Percentiles rank a stretch among this genome's conserved stretches.
Conservation (phyloP, 2,888 invertebrate species). For the Nematopogon swammerdamellus region DNA sequence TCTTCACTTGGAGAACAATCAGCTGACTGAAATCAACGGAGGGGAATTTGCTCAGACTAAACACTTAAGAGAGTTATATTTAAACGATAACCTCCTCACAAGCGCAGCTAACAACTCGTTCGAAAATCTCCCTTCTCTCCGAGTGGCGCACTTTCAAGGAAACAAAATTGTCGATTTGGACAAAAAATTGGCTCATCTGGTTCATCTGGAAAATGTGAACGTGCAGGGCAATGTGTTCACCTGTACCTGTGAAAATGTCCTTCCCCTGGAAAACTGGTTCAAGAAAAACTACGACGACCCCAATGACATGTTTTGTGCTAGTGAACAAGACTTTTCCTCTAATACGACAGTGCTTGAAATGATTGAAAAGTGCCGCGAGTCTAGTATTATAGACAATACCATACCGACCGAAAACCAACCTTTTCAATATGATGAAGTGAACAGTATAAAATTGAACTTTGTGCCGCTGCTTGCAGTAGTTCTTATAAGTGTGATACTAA, state of each 20-base stretch:
- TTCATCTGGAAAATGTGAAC: conserved; percentile 61
- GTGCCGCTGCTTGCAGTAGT: conserved; percentile 73
- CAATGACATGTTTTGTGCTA: conserved; percentile 62
- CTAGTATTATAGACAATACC: conserved; percentile 50
- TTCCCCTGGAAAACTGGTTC: conserved; percentile 65
- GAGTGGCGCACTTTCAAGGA: conserved; percentile 70
- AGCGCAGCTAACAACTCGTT: conserved; percentile 73
- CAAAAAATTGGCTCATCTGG: conserved; percentile 59
- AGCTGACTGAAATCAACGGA: conserved; percentile 66
- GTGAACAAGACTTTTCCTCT: conserved; percentile 40
- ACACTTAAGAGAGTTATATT: conserved; percentile 71
- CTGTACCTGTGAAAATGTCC: conserved; percentile 70
- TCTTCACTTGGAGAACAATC: conserved; percentile 75
- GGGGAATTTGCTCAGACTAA: conserved; percentile 77
- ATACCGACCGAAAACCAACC: conserved; percentile 55
- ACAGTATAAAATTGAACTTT: conserved; percentile 63
- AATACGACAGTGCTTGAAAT: conserved; percentile 46
- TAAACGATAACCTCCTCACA: conserved; percentile 74
- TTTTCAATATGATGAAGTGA: conserved; percentile 62
- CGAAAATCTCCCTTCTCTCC: conserved; percentile 65
- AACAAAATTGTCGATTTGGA: conserved; percentile 72
- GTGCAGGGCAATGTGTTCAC: conserved; percentile 76
- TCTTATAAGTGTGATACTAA: conserved; percentile 67
- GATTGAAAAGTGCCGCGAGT: conserved; percentile 46
- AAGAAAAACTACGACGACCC: conserved; percentile 61